Conservation (phyloP, 2,888 invertebrate species). For the Harpagoxenus sublaevis region DNA sequence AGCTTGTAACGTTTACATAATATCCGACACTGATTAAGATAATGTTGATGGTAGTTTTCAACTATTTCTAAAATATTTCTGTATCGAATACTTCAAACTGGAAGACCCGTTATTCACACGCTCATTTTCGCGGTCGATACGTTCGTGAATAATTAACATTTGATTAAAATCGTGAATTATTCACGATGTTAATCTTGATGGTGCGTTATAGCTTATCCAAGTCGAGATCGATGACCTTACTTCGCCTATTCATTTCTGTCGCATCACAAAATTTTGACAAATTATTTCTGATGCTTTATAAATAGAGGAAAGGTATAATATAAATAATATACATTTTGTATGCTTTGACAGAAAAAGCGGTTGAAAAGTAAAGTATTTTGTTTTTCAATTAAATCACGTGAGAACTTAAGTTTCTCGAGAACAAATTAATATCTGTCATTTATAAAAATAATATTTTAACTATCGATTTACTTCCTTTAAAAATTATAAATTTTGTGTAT, state of each 20-base stretch:
- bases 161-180: slow-evolving; percentile 17
- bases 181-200: slow-evolving; percentile 11
- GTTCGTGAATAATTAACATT: slow-evolving; percentile 38
- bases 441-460: background rate
- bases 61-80: slow-evolving; percentile 3
- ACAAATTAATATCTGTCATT: background rate
- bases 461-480: background rate
- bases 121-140: background rate
- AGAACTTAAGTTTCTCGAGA: background rate
- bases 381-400: background rate
- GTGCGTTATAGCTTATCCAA: slow-evolving; percentile 14
- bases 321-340: background rate
- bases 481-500: background rate
- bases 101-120: slow-evolving; percentile 22
- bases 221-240: slow-evolving; percentile 33
- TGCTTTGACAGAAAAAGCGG: background rate
- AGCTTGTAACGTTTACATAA: background rate
- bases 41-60: background rate
- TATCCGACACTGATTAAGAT: background rate
- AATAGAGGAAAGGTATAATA: background rate
- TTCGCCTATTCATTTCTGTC: background rate
- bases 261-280: background rate
- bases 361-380: background rate
- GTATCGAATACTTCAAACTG: background rate
- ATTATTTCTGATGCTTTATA: background rate